Evolutionary conservation across 1,140 invertebrate species (phyloP).

Genomic region (Manduca sexta): DNA sequence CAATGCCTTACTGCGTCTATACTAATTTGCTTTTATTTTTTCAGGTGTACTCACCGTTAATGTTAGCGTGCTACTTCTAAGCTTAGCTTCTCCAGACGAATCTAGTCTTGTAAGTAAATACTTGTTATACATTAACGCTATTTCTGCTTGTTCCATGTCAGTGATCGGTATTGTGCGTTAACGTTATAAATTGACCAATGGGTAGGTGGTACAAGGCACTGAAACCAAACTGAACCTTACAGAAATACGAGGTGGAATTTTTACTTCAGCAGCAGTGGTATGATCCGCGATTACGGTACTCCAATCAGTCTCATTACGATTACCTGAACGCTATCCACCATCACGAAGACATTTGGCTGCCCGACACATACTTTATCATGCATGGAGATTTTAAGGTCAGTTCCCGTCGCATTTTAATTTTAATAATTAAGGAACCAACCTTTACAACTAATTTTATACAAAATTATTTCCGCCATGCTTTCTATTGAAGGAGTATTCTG

Average conservation of each 20-base stretch:
- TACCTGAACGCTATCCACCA: slow-evolving; percentile 93
- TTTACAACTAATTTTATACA: slow-evolving; percentile 22
- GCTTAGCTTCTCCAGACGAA: slow-evolving; percentile 94
- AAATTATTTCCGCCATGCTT: slow-evolving; percentile 33
- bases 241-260: slow-evolving; percentile 97
- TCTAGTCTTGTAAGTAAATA: slow-evolving; percentile 91
- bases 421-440: slow-evolving; percentile 5
- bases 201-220: no score
- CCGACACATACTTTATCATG: slow-evolving; percentile 96
- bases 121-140: background rate
- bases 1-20: background rate
- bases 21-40: slow-evolving; percentile 59
- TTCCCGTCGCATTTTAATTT: slow-evolving; percentile 4
- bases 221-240: slow-evolving; percentile 29
- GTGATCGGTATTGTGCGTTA: no score
- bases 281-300: slow-evolving; percentile 88
- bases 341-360: slow-evolving; percentile 91
- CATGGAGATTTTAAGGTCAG: slow-evolving; percentile 90
- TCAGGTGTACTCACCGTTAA: slow-evolving; percentile 92
- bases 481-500: slow-evolving; percentile 35
- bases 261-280: slow-evolving; percentile 93
- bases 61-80: slow-evolving; percentile 92
- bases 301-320: slow-evolving; percentile 87
- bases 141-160: no score
- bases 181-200: no score